Evolutionary conservation across 2,113 vertebrate species (phyloP).

Genomic region (Leptobrachium ailaonicum): DNA sequence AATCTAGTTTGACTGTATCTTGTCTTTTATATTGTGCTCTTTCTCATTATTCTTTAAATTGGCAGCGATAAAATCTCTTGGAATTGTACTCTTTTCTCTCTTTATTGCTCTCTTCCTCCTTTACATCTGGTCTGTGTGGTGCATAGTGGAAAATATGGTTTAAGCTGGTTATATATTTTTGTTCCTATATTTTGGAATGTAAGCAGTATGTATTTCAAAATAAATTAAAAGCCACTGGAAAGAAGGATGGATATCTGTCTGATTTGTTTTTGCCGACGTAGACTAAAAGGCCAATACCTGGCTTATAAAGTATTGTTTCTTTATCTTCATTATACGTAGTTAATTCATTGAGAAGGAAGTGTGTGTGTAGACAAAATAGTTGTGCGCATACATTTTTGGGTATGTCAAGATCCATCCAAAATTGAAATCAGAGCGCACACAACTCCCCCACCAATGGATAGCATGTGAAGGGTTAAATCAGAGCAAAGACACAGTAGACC

Average conservation of each 20-base stretch:
- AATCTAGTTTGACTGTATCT: constrained; percentile 34
- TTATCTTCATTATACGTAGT: no score
- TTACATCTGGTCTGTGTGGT: constrained; percentile 42
- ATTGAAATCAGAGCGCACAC: no score
- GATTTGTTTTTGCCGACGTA: neutral
- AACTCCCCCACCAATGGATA: no score
- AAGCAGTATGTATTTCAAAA: constrained; percentile 43
- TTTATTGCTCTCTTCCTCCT: neutral
- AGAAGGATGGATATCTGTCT: neutral
- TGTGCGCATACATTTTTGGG: no score
- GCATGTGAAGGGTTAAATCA: no score
- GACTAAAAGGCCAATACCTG: no score
- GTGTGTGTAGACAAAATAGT: no score
- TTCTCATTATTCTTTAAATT: constrained; percentile 11
- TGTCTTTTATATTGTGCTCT: neutral
- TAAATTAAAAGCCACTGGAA: constrained; percentile 42
- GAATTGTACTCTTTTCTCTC: constrained; percentile 32
- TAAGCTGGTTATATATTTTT: constrained; percentile 41
- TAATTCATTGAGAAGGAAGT: no score
- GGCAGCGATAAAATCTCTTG: constrained; percentile 13
- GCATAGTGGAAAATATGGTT: constrained; percentile 46
- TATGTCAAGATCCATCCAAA: no score
- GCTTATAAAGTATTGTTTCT: no score
- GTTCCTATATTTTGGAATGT: constrained; percentile 50
- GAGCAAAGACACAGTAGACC: no score